These are phyloP conservation scores for Otolemur crassicaudatus DNA, from an alignment of 2,797 vertebrate species.

Conservation along the genomic window DNA sequence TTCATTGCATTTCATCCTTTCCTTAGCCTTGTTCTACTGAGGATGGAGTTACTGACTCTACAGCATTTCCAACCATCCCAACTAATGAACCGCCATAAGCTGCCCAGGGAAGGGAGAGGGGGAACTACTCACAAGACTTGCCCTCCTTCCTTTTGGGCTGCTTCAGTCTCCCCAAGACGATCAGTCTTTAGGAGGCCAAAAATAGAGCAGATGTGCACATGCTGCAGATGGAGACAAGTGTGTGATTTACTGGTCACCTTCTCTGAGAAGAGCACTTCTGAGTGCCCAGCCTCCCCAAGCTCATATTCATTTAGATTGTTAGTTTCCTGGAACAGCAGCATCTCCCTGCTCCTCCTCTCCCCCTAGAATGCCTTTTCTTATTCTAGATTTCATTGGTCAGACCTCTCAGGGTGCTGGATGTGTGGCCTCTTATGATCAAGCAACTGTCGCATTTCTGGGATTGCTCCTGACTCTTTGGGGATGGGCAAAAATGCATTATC, in stretches of 20 bases:
- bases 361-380: neutral
- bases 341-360: accelerated
- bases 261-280: neutral
- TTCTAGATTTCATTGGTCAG: neutral
- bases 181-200: neutral
- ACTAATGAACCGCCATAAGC: neutral
- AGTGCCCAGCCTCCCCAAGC: neutral
- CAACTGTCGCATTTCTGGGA: neutral
- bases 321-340: too few relatives aligned
- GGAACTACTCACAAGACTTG: neutral
- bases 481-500: too few relatives aligned
- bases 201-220: neutral
- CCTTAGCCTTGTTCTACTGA: neutral
- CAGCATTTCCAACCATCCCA: neutral
- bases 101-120: neutral
- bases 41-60: neutral
- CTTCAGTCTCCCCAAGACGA: neutral
- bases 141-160: neutral
- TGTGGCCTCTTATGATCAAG: neutral
- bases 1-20: neutral
- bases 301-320: neutral
- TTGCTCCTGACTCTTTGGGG: neutral
- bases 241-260: neutral
- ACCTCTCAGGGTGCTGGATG: neutral
- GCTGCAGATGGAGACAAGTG: neutral